These are phyloP conservation scores for Smithornis capensis DNA, from an alignment of 2,113 vertebrate genomes.

Conservation along the genomic window DNA sequence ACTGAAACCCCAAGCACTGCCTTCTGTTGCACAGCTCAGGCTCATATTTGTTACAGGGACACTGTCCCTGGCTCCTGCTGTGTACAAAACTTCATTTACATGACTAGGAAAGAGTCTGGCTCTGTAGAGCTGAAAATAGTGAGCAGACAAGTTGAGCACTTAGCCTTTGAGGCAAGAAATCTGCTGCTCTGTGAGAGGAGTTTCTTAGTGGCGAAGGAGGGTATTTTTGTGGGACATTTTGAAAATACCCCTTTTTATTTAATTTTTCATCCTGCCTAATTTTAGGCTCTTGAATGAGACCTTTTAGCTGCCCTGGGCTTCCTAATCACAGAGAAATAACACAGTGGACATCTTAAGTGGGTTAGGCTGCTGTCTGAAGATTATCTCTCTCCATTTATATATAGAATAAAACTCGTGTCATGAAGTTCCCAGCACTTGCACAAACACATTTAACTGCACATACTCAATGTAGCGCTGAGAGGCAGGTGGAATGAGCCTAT, in stretches of 20 bases:
- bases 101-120: background rate
- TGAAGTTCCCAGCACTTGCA: background rate
- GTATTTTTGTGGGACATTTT: background rate
- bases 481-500: background rate
- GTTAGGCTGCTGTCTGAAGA: background rate
- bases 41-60: rapidly evolving
- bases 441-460: background rate
- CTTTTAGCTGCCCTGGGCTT: background rate
- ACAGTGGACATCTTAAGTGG: background rate
- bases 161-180: background rate
- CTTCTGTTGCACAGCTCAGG: too few relatives aligned
- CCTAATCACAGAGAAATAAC: background rate
- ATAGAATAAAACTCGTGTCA: background rate
- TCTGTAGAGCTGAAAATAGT: background rate
- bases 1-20: background rate
- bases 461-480: background rate
- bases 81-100: background rate
- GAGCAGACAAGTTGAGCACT: background rate
- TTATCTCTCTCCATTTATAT: background rate
- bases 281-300: background rate
- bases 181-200: background rate
- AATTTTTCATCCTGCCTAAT: background rate
- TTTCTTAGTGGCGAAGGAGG: background rate
- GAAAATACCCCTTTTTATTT: background rate
- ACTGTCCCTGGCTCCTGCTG: background rate